Base-by-base conservation (phyloP, 2,797 vertebrate genomes). In the Pseudochirops cupreus region DNA sequence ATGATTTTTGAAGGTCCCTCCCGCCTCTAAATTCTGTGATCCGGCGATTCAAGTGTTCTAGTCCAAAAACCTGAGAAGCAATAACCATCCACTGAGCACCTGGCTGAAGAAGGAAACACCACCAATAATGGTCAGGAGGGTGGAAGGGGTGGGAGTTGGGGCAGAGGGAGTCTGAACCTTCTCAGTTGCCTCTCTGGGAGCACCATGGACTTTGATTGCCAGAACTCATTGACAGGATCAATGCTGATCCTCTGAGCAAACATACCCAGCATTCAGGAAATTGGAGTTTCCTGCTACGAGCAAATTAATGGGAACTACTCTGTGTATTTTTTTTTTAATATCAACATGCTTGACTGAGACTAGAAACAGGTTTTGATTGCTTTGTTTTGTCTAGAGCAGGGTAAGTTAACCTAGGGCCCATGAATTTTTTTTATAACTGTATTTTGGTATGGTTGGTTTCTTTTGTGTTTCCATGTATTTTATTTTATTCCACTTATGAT, bases 61-160 rank as follows among this genome's bases (percentile, higher is more conserved):
- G 7, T 46, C 39, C n/a, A 46, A 54, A 91, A 14, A 7, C 46
- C 93, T 96, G 58, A 91, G 74, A 95, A 57, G n/a, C 95, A 91
- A 93, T 55, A 87, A 11, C 95, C 94, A 91, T 46, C 3, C 3
- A 1, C 67, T n/a, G 97, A 56, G 91, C 29, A 57, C 16, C 13
- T 82, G 82, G 7, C 92, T 94, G 26, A 93, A 95, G 55, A 90
- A 94, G 94, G 91, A 96, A 93, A n/a, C 39, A 29, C 58, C 28
- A 50, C 92, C 7, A n/a, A 1, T 13, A 52, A 82, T 62, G 13
- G n/a, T n/a, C 13, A 13, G 52, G 87, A 46, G 57, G 53, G n/a
- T 50, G 9, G 39, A 50, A n/a, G 1, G 26, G 31, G 33, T 28
- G 52, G 39, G 53, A 12, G 46, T 52, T 74, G n/a, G 18, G n/a